Evolutionary conservation across 2,797 vertebrate genomes (phyloP).

Genomic region (Botia kubotai): DNA sequence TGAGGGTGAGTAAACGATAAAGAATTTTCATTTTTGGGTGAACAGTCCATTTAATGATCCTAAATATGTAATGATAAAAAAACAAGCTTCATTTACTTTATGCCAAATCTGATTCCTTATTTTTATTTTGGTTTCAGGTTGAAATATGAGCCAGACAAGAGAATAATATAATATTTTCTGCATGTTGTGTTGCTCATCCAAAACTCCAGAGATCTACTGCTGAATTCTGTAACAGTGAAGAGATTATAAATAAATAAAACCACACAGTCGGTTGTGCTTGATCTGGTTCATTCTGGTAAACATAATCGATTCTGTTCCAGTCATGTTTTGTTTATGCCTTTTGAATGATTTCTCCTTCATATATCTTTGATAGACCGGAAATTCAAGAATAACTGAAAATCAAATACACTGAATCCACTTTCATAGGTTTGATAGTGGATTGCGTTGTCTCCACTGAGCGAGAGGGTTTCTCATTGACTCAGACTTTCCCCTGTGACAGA

Average conservation of each 20-base stretch:
- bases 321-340: neutral
- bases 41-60: no score
- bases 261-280: no score
- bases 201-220: neutral
- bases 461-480: slow-evolving; percentile 27
- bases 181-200: no score
- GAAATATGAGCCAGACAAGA: no score
- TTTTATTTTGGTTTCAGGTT: no score
- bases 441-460: neutral
- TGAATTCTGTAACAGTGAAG: neutral
- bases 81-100: no score
- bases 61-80: no score
- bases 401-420: slow-evolving; percentile 15
- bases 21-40: no score
- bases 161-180: no score
- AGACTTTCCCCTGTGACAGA: slow-evolving; percentile 26
- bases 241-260: neutral
- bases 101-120: no score
- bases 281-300: neutral
- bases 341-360: neutral
- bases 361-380: neutral
- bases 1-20: no score
- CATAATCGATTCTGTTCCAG: neutral
- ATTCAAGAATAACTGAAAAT: neutral
- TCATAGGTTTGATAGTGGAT: slow-evolving; percentile 7